Evolutionary conservation across 1,140 invertebrate species (phyloP), one percentile per base, ranked within the genome.

Genomic region (Phymorhynchus buccinoides): DNA sequence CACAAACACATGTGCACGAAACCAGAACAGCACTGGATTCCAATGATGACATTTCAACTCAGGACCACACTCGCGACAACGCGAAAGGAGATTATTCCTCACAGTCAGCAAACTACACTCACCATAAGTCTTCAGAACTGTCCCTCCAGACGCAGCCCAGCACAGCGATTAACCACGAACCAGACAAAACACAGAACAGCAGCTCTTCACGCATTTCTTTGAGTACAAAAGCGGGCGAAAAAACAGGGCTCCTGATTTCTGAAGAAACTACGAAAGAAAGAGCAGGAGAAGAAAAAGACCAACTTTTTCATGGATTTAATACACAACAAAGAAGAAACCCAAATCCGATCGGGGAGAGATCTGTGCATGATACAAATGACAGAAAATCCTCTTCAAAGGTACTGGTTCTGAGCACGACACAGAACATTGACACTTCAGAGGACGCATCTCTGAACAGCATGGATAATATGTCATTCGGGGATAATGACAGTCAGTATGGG

Each of bases 401-500:
- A 27, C 22, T 62, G 56, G 56, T 62, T 22, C 56, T 62, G 56
- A 62, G n/a, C 22, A 62, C 56, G 56, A 27, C 56, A 62, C 14
- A 27, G 56, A 16, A 62, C 56, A 14, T 4, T 27, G n/a, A 27
- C n/a, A 4, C 22, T 6, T 22, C 22, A 0, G 18, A 62, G 14
- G 56, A 62, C 56, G 22, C 56, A 4, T 62, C 14, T 18, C 56
- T 62, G 14, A 62, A 62, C 56, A 4, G 14, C 56, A 62, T 27
- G 18, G 48, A 52, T 18, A 84, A 41, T 32, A 71, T 39, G 18
- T 79, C 84, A 37, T 44, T 56, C 12, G 75, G 56, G 1, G 85
- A 86, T 9, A 73, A 78, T 39, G 85, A 86, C 82, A 86, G 85
- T 44, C 75, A 80, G 75, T 86, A 86, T 48, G 84, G 84, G 18